phyloP scores from a whole-genome alignment of 1,140 invertebrate species.

The Drosophila suzukii region DNA sequence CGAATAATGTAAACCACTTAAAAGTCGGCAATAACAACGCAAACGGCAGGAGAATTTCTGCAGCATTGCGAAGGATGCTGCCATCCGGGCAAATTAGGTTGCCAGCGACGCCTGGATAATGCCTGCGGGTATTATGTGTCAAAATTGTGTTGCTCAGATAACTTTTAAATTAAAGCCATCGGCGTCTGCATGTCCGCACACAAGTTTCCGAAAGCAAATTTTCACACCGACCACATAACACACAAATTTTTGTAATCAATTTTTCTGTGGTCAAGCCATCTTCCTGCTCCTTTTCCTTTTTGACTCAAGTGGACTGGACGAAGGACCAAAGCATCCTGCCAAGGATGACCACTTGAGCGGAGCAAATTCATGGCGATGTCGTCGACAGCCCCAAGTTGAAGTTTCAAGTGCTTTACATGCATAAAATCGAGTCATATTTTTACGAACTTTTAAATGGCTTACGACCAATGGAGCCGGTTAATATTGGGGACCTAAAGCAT shows the following conservation, averaged over 20 bases:
- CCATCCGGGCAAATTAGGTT: conserved; percentile 70
- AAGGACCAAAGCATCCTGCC: not conserved
- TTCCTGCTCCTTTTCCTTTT: conserved; percentile 1
- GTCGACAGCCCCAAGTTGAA: conserved; percentile 43
- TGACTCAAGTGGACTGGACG: not conserved
- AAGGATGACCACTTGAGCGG: conserved; percentile 43
- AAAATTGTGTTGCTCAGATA: conserved; percentile 81
- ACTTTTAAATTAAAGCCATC: conserved; percentile 79
- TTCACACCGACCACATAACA: conserved; percentile 55
- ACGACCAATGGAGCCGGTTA: conserved; percentile 1
- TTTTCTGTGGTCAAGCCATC: conserved; percentile 70
- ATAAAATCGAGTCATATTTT: conserved; percentile 21
- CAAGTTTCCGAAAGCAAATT: conserved; percentile 57
- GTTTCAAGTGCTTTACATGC: conserved; percentile 38
- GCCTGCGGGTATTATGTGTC: conserved; percentile 67
- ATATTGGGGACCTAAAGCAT: not conserved
- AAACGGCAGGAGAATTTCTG: conserved; percentile 60
- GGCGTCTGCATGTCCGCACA: conserved; percentile 42
- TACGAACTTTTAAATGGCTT: conserved; percentile 9
- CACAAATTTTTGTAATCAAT: conserved; percentile 77
- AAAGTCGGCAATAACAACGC: conserved; percentile 77
- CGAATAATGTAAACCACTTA: conserved; percentile 82
- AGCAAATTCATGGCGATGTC: conserved; percentile 52
- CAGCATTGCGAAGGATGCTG: conserved; percentile 45
- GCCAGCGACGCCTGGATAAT: conserved; percentile 44